These are phyloP conservation scores for Parazoanthus atlanticus DNA, from an alignment of 92 coral and sea anemone genomes.

Conservation along the genomic window DNA sequence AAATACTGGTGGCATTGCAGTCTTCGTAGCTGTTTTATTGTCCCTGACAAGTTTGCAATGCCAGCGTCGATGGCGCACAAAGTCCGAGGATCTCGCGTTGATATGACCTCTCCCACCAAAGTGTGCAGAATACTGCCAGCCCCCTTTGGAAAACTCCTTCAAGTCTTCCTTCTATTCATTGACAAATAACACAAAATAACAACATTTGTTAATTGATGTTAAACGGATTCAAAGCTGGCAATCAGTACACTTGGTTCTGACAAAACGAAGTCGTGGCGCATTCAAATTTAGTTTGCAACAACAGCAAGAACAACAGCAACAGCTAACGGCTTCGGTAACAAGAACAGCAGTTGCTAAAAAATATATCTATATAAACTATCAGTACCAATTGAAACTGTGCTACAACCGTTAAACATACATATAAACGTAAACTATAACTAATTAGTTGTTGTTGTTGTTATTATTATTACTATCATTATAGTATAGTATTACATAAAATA, in stretches of 20 bases:
- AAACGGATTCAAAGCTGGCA: neutral
- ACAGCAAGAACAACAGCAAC: neutral
- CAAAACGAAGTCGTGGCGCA: no score
- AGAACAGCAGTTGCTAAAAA: no score
- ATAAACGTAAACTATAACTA: no score
- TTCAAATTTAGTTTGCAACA: neutral
- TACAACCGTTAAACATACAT: no score
- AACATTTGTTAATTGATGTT: neutral
- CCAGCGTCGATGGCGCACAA: constrained; percentile 86
- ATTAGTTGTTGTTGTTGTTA: no score
- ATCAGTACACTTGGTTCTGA: no score
- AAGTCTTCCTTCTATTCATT: constrained; percentile 60
- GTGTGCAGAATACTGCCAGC: constrained; percentile 93
- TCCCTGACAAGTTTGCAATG: constrained; percentile 76
- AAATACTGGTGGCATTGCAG: constrained; percentile 68
- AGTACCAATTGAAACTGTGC: no score
- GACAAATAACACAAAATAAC: neutral
- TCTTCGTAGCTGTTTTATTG: constrained; percentile 62
- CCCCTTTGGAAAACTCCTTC: constrained; percentile 78
- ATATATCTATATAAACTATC: no score
- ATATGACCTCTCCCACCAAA: constrained; percentile 88
- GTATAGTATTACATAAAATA: no score
- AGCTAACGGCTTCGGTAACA: no score
- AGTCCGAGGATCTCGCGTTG: constrained; percentile 86
- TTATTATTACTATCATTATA: no score